These are phyloP conservation scores for Eremobia ochroleuca DNA, from an alignment of 2,888 invertebrate species.

Conservation along the genomic window DNA sequence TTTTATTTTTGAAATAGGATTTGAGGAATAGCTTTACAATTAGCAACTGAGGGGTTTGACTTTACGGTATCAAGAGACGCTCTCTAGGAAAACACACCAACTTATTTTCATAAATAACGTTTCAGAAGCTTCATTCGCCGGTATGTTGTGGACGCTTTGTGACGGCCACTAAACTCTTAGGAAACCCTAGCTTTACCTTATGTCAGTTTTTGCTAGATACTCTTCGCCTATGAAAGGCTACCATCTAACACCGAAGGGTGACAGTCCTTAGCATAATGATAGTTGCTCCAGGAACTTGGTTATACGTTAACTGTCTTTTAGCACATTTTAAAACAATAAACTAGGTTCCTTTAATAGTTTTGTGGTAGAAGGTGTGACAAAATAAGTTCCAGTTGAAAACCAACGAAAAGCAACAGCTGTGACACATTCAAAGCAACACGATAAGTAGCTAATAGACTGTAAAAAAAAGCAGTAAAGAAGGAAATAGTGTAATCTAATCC, in stretches of 20 bases:
- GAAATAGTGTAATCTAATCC: too few relatives aligned
- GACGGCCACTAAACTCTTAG: not conserved
- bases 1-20: conserved; percentile 30
- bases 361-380: not conserved
- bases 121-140: not conserved
- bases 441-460: not conserved
- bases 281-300: not conserved
- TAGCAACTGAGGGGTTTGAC: not conserved
- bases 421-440: not conserved
- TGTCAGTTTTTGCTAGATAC: not conserved
- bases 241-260: not conserved
- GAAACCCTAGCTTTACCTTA: not conserved
- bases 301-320: not conserved
- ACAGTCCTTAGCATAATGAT: not conserved
- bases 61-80: not conserved
- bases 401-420: not conserved
- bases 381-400: not conserved
- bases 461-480: not conserved
- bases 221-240: not conserved
- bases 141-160: not conserved
- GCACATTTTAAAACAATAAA: not conserved
- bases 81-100: not conserved
- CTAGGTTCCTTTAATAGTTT: not conserved
- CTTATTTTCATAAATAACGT: not conserved
- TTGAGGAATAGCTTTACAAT: not conserved